phyloP scores from a whole-genome alignment of 1,140 invertebrate genomes.

The Trachelipus rathkii region DNA sequence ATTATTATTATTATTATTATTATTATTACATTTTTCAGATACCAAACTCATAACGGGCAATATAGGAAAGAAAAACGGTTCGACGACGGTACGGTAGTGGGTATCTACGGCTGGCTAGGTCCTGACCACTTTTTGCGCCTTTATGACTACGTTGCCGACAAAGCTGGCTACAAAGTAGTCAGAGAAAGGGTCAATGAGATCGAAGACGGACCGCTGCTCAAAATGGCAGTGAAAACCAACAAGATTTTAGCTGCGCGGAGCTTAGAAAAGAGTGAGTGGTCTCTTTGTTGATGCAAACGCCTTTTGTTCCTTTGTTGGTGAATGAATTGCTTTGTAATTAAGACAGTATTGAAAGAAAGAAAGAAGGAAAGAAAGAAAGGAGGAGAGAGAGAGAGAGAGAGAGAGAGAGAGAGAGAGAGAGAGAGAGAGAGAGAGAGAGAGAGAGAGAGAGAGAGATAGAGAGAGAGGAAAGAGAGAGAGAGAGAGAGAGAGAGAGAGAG shows the following conservation, averaged over 20 bases:
- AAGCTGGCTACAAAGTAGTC: conserved; percentile 49
- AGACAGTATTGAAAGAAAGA: too few relatives aligned
- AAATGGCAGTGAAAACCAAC: neutral
- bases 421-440: too few relatives aligned
- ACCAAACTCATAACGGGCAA: conserved; percentile 80
- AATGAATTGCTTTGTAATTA: too few relatives aligned
- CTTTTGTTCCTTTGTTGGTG: too few relatives aligned
- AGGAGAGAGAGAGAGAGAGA: too few relatives aligned
- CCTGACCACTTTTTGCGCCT: conserved; percentile 71
- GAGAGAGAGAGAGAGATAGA: too few relatives aligned
- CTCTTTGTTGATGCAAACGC: neutral
- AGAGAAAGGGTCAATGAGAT: conserved; percentile 39
- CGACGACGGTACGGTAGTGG: conserved; percentile 42
- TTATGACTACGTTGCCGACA: conserved; percentile 80
- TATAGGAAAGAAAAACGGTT: conserved; percentile 80
- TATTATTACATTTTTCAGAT: conserved; percentile 52
- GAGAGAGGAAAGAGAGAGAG: too few relatives aligned
- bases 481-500: too few relatives aligned
- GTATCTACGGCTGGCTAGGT: conserved; percentile 68
- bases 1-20: neutral
- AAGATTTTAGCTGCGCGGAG: conserved; percentile 53
- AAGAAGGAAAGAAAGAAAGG: too few relatives aligned
- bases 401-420: too few relatives aligned
- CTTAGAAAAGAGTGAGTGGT: conserved; percentile 53
- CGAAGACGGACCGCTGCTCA: conserved; percentile 2